phyloP scores from a whole-genome alignment of 2,888 invertebrate species.

The Empis stercorea region DNA sequence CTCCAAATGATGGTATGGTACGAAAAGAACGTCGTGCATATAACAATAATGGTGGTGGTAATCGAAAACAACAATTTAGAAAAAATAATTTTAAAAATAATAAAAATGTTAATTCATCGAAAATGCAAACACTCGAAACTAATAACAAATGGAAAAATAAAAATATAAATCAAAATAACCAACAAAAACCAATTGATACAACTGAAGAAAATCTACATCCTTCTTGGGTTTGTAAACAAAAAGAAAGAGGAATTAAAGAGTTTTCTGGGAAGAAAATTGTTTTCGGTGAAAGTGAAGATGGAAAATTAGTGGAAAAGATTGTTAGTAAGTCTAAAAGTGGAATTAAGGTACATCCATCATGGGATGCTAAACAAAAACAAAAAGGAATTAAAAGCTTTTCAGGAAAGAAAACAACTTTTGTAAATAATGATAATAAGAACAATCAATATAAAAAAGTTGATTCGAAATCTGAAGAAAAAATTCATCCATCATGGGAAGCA shows the following conservation, averaged over 20 bases:
- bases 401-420: constrained; percentile 14
- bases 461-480: constrained; percentile 3
- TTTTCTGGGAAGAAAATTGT: constrained; percentile 13
- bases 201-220: constrained; percentile 8
- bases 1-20: constrained; percentile 10
- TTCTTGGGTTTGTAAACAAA: constrained; percentile 13
- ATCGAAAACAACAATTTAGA: constrained; percentile 7
- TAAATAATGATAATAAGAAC: constrained; percentile 8
- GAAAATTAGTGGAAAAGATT: constrained; percentile 11
- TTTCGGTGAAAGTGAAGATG: constrained; percentile 6
- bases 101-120: neutral
- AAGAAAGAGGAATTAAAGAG: constrained; percentile 13
- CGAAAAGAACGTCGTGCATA: constrained; percentile 11
- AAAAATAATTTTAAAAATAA: constrained; percentile 1
- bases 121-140: neutral
- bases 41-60: neutral
- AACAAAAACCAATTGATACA: neutral
- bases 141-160: neutral
- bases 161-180: neutral
- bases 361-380: constrained; percentile 15
- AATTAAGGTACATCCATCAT: constrained; percentile 14
- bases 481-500: constrained; percentile 33
- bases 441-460: neutral
- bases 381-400: constrained; percentile 12
- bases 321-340: neutral